Evolutionary conservation across 2,113 vertebrate genomes (phyloP).

Genomic region (Ictalurus furcatus): DNA sequence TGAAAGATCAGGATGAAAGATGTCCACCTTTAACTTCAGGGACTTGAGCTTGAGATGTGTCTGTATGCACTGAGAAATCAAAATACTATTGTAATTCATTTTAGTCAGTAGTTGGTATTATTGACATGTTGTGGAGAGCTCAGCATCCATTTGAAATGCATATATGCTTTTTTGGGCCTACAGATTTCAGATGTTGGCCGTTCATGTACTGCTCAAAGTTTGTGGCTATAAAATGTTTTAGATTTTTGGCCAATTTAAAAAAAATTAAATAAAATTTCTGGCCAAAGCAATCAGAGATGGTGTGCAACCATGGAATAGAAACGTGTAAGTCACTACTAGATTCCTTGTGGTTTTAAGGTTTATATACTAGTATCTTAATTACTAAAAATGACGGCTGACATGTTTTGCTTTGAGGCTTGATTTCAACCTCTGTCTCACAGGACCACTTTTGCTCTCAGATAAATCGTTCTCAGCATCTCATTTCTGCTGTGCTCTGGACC

Average conservation of each 20-base stretch:
- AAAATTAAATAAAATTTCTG: slow-evolving; percentile 46
- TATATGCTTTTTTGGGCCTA: slow-evolving; percentile 48
- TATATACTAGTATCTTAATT: slow-evolving; percentile 61
- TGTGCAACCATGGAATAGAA: slow-evolving; percentile 52
- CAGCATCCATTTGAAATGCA: slow-evolving; percentile 63
- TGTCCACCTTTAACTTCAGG: slow-evolving; percentile 56
- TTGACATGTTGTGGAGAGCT: slow-evolving; percentile 63
- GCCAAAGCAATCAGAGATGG: slow-evolving; percentile 63
- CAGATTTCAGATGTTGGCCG: slow-evolving; percentile 57
- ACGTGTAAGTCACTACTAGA: slow-evolving; percentile 51
- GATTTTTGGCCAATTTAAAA: background rate
- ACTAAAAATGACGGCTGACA: slow-evolving; percentile 70
- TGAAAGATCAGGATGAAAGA: slow-evolving; percentile 53
- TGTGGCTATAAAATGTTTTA: background rate
- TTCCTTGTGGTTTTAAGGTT: slow-evolving; percentile 65
- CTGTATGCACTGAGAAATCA: slow-evolving; percentile 54
- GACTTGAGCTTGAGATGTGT: slow-evolving; percentile 63
- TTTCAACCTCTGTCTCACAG: slow-evolving; percentile 63
- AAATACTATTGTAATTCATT: slow-evolving; percentile 59
- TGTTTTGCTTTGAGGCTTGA: slow-evolving; percentile 74
- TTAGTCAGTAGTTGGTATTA: slow-evolving; percentile 59
- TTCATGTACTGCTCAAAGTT: slow-evolving; percentile 49
- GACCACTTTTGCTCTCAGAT: slow-evolving; percentile 64
- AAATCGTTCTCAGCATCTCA: slow-evolving; percentile 65
- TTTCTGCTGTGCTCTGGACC: slow-evolving; percentile 55